These are phyloP conservation scores for Nomia melanderi DNA, from an alignment of 1,140 invertebrate genomes.

Conservation along the genomic window DNA sequence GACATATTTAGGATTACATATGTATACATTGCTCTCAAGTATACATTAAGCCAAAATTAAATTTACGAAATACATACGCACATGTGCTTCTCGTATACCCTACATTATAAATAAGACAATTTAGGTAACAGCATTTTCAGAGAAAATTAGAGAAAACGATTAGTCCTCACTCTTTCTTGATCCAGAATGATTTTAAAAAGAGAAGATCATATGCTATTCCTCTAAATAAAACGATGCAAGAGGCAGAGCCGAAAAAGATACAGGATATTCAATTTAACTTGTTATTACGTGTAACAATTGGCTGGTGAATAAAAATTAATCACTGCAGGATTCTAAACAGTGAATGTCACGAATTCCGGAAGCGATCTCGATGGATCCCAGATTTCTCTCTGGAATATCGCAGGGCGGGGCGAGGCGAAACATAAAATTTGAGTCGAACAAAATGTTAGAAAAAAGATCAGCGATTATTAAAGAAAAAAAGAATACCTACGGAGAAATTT, in stretches of 20 bases:
- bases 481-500: conserved; percentile 50
- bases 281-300: conserved; percentile 49
- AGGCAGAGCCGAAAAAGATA: not conserved
- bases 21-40: conserved; percentile 16
- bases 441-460: conserved; percentile 29
- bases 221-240: not conserved
- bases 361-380: not conserved
- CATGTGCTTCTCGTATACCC: conserved; percentile 12
- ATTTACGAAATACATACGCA: conserved; percentile 38
- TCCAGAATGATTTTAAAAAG: not conserved
- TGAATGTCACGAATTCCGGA: conserved; percentile 35
- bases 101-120: conserved; percentile 43
- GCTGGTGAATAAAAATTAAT: conserved; percentile 50
- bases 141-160: conserved; percentile 4
- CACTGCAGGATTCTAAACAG: conserved; percentile 37
- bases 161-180: not conserved
- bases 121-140: not conserved
- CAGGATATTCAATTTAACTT: conserved; percentile 37
- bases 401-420: not conserved
- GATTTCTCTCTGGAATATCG: not conserved
- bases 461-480: conserved; percentile 41
- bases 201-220: not conserved
- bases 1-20: conserved; percentile 28
- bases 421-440: conserved; percentile 1
- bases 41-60: conserved; percentile 51